phyloP scores from a whole-genome alignment of 2,113 vertebrate species.

The Pogonocichla stellata region DNA sequence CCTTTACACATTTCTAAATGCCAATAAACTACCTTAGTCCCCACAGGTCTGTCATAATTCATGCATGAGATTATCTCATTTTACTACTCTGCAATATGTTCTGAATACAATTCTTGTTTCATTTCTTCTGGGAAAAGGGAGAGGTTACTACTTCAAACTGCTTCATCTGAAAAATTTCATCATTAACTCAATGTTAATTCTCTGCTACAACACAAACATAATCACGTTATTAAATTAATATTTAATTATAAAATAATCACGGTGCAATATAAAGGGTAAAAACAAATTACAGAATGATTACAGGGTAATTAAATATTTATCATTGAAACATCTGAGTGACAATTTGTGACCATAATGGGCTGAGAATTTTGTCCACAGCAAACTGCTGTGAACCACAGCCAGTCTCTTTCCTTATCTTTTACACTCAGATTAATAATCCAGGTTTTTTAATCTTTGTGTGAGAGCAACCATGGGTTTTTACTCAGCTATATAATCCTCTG shows the following conservation, averaged over 20 bases:
- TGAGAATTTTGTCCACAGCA: background rate
- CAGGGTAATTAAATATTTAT: conserved; percentile 43
- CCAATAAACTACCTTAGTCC: background rate
- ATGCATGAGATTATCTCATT: background rate
- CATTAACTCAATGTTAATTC: conserved; percentile 52
- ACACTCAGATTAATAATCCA: background rate
- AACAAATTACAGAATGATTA: conserved; percentile 22
- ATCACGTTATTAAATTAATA: conserved; percentile 50
- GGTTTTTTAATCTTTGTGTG: background rate
- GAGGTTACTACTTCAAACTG: conserved; percentile 19
- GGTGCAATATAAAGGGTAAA: conserved; percentile 6
- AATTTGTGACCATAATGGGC: background rate
- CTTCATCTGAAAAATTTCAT: conserved; percentile 39
- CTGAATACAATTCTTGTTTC: background rate
- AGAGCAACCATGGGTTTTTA: background rate
- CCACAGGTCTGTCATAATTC: background rate
- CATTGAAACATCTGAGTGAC: conserved; percentile 35
- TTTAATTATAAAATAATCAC: conserved; percentile 57
- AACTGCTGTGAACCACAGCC: background rate
- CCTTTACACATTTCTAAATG: background rate
- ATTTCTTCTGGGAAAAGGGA: conserved; percentile 12
- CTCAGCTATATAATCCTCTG: background rate
- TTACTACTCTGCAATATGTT: background rate
- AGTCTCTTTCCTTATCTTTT: background rate
- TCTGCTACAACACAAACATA: conserved; percentile 34